These are phyloP conservation scores for Drosophila truncata DNA, from an alignment of 1,140 invertebrate species.

Conservation along the genomic window DNA sequence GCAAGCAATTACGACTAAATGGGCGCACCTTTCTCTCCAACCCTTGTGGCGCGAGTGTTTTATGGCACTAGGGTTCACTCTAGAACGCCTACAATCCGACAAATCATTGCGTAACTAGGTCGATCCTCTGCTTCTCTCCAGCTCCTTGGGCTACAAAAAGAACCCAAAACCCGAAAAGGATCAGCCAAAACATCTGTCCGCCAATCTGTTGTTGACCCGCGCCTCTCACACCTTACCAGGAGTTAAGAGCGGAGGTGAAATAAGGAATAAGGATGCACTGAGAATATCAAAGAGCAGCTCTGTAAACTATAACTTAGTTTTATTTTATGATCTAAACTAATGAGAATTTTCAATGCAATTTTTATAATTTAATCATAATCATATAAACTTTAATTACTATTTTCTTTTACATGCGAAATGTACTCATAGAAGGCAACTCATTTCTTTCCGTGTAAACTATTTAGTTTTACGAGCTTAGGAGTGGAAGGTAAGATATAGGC, in stretches of 20 bases:
- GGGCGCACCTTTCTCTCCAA: constrained; percentile 36
- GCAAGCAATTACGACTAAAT: constrained; percentile 49
- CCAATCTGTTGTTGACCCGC: constrained; percentile 37
- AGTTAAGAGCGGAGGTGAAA: not conserved
- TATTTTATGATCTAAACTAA: too few species aligned
- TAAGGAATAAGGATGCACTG: not conserved
- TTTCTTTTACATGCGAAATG: not conserved
- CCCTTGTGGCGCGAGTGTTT: constrained; percentile 26
- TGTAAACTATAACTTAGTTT: not conserved
- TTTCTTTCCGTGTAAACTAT: constrained; percentile 3
- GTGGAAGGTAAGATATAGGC: not conserved
- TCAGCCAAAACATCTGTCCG: constrained; percentile 41
- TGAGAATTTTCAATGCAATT: too few species aligned
- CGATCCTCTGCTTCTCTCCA: not conserved
- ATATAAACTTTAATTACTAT: not conserved
- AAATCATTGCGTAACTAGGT: constrained; percentile 57
- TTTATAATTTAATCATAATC: too few species aligned
- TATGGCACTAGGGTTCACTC: constrained; percentile 10
- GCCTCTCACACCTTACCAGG: constrained; percentile 33
- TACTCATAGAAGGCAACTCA: not conserved
- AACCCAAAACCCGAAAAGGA: constrained; percentile 5
- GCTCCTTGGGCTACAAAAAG: not conserved
- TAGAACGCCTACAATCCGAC: constrained; percentile 48
- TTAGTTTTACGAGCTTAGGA: constrained; percentile 1
- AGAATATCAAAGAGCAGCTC: not conserved